phyloP scores from a whole-genome alignment of 2,888 invertebrate genomes.

The Chaitophorus viminalis region DNA sequence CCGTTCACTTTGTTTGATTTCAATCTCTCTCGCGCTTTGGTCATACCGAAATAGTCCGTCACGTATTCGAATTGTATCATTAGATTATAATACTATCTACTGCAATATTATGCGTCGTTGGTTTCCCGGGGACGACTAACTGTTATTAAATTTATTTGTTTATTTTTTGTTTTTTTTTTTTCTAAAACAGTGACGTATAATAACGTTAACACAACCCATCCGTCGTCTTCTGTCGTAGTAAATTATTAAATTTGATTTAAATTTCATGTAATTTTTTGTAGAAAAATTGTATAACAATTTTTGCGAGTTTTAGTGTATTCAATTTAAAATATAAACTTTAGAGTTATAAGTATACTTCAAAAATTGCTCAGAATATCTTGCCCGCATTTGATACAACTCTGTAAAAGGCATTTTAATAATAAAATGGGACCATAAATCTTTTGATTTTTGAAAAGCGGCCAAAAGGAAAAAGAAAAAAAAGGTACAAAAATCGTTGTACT shows the following conservation, averaged over 20 bases:
- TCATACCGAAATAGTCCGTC: no score
- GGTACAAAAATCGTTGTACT: not conserved
- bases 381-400: not conserved
- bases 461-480: not conserved
- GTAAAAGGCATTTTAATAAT: conserved; percentile 37
- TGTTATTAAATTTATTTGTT: no score
- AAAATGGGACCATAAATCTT: conserved; percentile 16
- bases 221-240: not conserved
- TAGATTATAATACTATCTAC: no score
- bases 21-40: no score
- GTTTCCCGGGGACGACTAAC: no score
- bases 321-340: not conserved
- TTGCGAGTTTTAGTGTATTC: not conserved
- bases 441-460: conserved; percentile 11
- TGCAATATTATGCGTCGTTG: no score
- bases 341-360: not conserved
- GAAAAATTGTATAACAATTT: not conserved
- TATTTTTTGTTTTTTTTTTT: no score
- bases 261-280: not conserved
- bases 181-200: no score
- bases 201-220: not conserved
- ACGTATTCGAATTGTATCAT: no score
- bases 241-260: not conserved
- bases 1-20: no score
- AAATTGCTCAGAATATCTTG: not conserved